Percentiles rank a stretch among this genome's conserved stretches.
phyloP scores from a whole-genome alignment of 2,888 invertebrate genomes.

The Mythimna loreyi region DNA sequence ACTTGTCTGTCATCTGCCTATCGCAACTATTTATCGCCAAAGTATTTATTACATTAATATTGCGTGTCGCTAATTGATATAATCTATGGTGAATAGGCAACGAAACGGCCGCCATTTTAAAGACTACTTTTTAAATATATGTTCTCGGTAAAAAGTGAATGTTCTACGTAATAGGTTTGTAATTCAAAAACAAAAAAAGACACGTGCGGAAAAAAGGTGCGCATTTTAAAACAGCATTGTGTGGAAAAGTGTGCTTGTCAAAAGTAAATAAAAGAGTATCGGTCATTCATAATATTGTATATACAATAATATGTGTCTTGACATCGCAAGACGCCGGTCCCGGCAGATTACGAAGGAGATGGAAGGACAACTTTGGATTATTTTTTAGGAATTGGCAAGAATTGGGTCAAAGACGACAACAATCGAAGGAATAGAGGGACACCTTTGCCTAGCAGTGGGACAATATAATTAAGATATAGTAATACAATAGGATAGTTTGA shows the following conservation, averaged over 20 bases:
- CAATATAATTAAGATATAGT: background rate
- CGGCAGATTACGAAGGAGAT: no score
- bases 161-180: slow-evolving; percentile 9
- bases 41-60: slow-evolving; percentile 43
- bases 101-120: slow-evolving; percentile 41
- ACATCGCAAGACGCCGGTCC: no score
- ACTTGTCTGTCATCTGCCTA: slow-evolving; percentile 18
- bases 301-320: no score
- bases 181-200: background rate
- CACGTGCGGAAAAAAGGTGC: background rate
- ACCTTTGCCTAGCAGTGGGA: no score
- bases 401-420: no score
- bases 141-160: slow-evolving; percentile 2
- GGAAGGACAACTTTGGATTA: no score
- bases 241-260: background rate
- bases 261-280: background rate
- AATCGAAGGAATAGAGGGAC: no score
- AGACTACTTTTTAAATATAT: slow-evolving; percentile 6
- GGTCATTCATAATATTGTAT: background rate
- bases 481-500: background rate
- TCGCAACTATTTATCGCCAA: slow-evolving; percentile 45
- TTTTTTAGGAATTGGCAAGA: no score
- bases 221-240: slow-evolving; percentile 1
- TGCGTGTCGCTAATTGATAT: slow-evolving; percentile 46
- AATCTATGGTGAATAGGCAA: slow-evolving; percentile 50